Conservation (phyloP, 1,140 invertebrate species). For the Eueides isabella region DNA sequence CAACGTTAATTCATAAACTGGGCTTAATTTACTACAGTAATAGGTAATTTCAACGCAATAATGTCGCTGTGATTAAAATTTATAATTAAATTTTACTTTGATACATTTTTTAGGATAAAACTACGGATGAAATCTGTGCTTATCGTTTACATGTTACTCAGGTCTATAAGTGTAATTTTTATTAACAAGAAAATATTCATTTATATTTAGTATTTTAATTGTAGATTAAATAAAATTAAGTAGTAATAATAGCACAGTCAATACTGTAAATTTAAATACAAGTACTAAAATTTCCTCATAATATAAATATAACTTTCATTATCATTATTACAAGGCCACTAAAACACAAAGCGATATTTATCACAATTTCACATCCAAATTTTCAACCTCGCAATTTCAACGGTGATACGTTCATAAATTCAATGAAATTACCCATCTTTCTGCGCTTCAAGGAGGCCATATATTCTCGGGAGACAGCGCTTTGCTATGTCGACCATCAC, state of each 20-base stretch:
- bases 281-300: background rate
- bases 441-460: slow-evolving; percentile 76
- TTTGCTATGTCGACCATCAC: slow-evolving; percentile 72
- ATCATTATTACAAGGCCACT: slow-evolving; percentile 19
- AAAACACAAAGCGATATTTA: slow-evolving; percentile 56
- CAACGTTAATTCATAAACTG: background rate
- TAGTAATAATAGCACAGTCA: too few species aligned
- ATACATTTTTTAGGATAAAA: background rate
- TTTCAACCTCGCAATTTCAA: slow-evolving; percentile 69
- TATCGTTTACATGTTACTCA: too few species aligned
- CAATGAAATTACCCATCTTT: slow-evolving; percentile 80
- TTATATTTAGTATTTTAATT: too few species aligned
- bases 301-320: background rate
- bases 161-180: too few species aligned
- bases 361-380: slow-evolving; percentile 68
- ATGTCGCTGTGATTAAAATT: background rate
- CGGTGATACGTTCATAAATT: slow-evolving; percentile 78
- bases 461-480: slow-evolving; percentile 71
- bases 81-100: too few species aligned
- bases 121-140: too few species aligned
- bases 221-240: too few species aligned
- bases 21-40: background rate
- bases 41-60: background rate
- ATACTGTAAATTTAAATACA: background rate
- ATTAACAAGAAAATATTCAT: too few species aligned